Percentiles rank a stretch among this genome's conserved stretches.
phyloP scores from a whole-genome alignment of 1,140 invertebrate species.

The Bombus breviceps region DNA sequence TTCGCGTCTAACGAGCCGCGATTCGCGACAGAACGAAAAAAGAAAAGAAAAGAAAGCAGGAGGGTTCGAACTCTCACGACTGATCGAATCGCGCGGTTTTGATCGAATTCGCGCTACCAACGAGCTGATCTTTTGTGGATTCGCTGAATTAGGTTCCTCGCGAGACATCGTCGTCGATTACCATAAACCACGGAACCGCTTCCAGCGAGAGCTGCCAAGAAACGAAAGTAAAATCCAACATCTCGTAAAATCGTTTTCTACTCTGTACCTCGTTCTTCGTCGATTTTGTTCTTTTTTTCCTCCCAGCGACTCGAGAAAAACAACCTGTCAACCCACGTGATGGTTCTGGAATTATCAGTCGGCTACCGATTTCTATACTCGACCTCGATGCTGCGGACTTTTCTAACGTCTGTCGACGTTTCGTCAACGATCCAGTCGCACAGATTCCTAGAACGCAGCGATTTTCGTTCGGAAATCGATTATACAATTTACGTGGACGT shows the following conservation, averaged over 20 bases:
- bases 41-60: neutral
- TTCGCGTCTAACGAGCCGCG: no score
- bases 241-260: neutral
- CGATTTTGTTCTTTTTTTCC: neutral
- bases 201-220: neutral
- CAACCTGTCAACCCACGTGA: no score
- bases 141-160: conserved; percentile 11
- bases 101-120: neutral
- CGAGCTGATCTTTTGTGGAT: conserved; percentile 32
- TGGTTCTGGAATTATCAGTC: neutral
- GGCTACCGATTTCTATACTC: neutral
- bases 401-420: neutral
- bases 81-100: neutral
- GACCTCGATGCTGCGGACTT: neutral
- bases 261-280: no score
- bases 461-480: neutral
- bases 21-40: neutral
- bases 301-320: no score
- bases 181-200: neutral
- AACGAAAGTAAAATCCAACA: conserved; percentile 12
- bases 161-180: neutral
- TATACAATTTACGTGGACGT: neutral
- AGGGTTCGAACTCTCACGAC: neutral
- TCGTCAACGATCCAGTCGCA: no score
- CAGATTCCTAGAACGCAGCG: neutral